Evolutionary conservation across 2,113 vertebrate genomes (phyloP).

Genomic region (Calidris pygmaea): DNA sequence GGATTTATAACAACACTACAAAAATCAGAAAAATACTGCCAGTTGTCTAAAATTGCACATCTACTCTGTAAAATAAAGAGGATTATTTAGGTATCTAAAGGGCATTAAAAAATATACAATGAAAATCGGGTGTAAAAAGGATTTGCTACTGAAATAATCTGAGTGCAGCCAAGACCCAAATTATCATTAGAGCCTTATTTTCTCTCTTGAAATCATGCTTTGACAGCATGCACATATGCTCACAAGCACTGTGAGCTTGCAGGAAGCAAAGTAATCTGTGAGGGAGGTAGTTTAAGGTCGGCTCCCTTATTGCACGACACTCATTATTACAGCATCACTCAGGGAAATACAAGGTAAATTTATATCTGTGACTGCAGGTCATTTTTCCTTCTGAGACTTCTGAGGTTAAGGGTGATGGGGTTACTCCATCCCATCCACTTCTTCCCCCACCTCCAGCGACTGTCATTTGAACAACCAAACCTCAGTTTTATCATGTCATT

Average conservation of each 20-base stretch:
- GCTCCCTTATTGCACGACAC: background rate
- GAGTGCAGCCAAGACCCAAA: conserved; percentile 11
- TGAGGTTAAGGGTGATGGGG: background rate
- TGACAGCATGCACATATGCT: conserved; percentile 53
- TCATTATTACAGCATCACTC: background rate
- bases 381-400: background rate
- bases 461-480: background rate
- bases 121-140: background rate
- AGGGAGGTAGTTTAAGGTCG: conserved; percentile 47
- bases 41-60: background rate
- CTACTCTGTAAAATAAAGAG: background rate
- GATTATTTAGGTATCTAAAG: background rate
- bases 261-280: conserved; percentile 47
- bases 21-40: background rate
- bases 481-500: background rate
- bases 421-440: background rate
- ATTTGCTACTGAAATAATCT: conserved; percentile 11
- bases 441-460: background rate
- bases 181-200: conserved; percentile 53
- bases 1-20: background rate
- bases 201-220: conserved; percentile 49
- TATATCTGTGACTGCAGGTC: background rate
- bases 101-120: background rate
- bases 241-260: conserved; percentile 2
- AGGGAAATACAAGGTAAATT: background rate